phyloP scores from a whole-genome alignment of 2,113 vertebrate species.

The Ictalurus furcatus region DNA sequence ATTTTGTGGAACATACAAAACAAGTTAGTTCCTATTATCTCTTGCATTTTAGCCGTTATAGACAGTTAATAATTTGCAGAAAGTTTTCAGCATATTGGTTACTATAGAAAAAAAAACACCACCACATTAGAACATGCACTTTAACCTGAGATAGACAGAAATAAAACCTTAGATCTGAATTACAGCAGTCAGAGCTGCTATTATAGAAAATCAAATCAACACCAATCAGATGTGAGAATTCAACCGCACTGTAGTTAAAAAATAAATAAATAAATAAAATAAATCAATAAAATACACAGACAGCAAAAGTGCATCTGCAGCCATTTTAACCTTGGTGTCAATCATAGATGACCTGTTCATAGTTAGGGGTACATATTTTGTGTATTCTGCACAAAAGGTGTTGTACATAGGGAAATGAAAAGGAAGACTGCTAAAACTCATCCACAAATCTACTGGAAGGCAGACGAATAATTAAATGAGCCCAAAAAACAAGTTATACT shows the following conservation, averaged over 20 bases:
- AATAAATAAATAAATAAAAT: too few species aligned
- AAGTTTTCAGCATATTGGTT: neutral
- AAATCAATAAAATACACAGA: neutral
- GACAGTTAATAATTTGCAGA: neutral
- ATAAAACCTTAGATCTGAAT: neutral
- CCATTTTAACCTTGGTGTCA: neutral
- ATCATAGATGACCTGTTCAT: neutral
- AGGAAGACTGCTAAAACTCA: neutral
- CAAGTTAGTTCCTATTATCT: too few species aligned
- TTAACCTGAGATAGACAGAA: neutral
- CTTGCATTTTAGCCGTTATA: neutral
- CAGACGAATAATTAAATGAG: neutral
- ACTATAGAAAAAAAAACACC: neutral
- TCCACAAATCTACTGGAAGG: neutral
- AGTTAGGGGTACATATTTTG: neutral
- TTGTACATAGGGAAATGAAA: neutral
- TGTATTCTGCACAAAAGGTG: neutral
- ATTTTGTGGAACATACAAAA: neutral
- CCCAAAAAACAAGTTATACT: too few species aligned
- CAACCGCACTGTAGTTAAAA: neutral
- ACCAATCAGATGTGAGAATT: neutral
- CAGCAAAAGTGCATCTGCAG: neutral
- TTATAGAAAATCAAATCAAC: neutral
- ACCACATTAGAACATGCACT: neutral
- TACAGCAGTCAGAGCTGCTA: neutral